Evolutionary conservation across 2,888 invertebrate species (phyloP).

Genomic region (Sinhomidia bicolor): DNA sequence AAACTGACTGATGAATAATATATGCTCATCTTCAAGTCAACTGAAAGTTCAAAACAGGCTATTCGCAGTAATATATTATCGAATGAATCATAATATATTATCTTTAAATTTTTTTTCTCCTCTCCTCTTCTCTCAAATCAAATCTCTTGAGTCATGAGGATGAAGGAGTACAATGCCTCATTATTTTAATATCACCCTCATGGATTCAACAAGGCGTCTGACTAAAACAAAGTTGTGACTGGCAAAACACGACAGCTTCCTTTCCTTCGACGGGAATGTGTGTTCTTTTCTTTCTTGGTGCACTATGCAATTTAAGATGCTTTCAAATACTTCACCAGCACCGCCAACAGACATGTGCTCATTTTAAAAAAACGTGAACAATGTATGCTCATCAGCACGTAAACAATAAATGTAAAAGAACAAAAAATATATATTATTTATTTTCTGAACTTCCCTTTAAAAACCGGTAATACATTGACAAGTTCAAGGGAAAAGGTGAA

Average conservation of each 20-base stretch:
- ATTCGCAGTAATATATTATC: conserved; percentile 32
- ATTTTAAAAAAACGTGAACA: conserved; percentile 25
- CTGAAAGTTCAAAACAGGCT: conserved; percentile 27
- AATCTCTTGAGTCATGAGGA: background rate
- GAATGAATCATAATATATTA: conserved; percentile 22
- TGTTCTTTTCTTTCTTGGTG: conserved; percentile 16
- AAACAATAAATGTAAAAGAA: conserved; percentile 24
- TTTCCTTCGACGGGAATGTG: background rate
- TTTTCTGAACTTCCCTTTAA: conserved; percentile 62
- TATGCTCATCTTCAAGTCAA: conserved; percentile 6
- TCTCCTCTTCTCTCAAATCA: background rate
- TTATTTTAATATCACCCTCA: conserved; percentile 46
- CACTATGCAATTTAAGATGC: background rate
- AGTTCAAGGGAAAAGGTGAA: conserved; percentile 64
- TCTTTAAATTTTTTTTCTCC: background rate
- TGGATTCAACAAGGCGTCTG: background rate
- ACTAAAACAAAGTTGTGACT: conserved; percentile 31
- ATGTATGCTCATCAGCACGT: conserved; percentile 10
- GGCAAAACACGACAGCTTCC: conserved; percentile 26
- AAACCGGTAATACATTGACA: conserved; percentile 68
- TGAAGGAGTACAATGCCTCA: conserved; percentile 59
- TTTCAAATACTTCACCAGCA: background rate
- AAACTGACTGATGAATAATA: conserved; percentile 4
- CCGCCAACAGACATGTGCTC: conserved; percentile 1
- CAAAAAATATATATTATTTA: background rate